Evolutionary conservation across 2,113 vertebrate species (phyloP), one percentile per base, ranked within the genome.

Genomic region (Dipodomys stephensi): DNA sequence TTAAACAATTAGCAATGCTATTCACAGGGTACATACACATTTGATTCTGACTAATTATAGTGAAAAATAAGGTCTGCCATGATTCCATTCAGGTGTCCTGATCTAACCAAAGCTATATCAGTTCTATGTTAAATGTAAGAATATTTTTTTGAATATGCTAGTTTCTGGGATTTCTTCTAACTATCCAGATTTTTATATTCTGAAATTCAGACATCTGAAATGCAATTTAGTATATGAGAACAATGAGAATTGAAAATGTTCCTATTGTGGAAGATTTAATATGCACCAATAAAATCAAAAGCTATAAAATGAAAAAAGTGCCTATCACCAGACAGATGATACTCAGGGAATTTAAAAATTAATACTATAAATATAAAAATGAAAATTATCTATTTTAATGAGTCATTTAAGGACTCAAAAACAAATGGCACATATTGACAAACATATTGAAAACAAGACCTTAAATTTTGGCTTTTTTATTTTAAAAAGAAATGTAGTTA

Each of bases 241-340:
- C 6, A 89, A 57, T 83, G 8, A 81, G 11, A 62, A 92, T 46
- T 78, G 16, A 94, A 94, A 90, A 67, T 77, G 4, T 72, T 85
- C 82, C 53, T 77, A 62, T 72, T 18, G 65, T 1, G 60, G 15
- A 62, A 15, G 16, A 62, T 62, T 62, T 62, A 62, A 18, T 22
- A 62, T 62, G 16, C 60, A 62, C 16, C 60, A 62, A 16, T 62
- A 62, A 62, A 62, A 62, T 19, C 16, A 62, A 16, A 62, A 62
- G 60, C 60, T 62, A 62, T 62, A 62, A 62, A 62, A 62, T 62
- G 60, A 62, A 62, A 62, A 62, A 62, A 12, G 16, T 77, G 4
- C 72, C 39, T 77, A 62, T 78, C 19, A 71, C 0, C 7, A 78
- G 73, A 62, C 30, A 90, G 4, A 94, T 18, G 35, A 39, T 39